Conservation (phyloP, 1,140 invertebrate species). For the Zaprionus ghesquierei region DNA sequence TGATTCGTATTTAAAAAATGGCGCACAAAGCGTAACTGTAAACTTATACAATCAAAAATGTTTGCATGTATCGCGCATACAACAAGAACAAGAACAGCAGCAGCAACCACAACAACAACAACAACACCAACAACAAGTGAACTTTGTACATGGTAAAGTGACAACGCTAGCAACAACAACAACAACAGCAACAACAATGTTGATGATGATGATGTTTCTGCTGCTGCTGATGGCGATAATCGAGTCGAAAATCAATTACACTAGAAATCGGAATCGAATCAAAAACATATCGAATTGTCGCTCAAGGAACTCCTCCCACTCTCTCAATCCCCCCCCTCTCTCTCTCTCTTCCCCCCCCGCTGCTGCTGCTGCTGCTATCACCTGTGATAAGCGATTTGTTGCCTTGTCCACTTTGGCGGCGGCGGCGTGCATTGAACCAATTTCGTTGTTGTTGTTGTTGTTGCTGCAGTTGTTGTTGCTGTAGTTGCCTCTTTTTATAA, state of each 20-base stretch:
- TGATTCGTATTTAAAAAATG: constrained; percentile 56
- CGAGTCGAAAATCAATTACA: constrained; percentile 31
- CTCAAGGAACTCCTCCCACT: not conserved
- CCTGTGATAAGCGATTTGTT: constrained; percentile 33
- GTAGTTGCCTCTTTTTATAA: constrained; percentile 63
- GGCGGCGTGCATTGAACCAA: constrained; percentile 78
- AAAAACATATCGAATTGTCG: constrained; percentile 25
- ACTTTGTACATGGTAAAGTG: constrained; percentile 68
- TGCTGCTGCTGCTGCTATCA: constrained; percentile 23
- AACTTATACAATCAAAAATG: constrained; percentile 74
- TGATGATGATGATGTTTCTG: constrained; percentile 30
- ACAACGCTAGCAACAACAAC: constrained; percentile 32
- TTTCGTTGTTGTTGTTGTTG: constrained; percentile 29
- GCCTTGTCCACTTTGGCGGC: constrained; percentile 49
- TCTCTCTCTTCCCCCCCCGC: not conserved
- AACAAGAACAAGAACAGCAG: constrained; percentile 37
- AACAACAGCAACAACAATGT: not conserved
- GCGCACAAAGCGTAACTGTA: constrained; percentile 71
- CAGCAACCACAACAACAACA: constrained; percentile 28
- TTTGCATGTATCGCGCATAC: constrained; percentile 39
- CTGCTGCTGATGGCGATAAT: constrained; percentile 43
- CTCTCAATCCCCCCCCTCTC: not conserved
- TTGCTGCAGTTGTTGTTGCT: constrained; percentile 34
- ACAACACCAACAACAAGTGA: constrained; percentile 56
- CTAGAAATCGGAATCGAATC: constrained; percentile 5